Conservation (phyloP, 2,797 vertebrate genomes). For the Crenuchus spilurus region DNA sequence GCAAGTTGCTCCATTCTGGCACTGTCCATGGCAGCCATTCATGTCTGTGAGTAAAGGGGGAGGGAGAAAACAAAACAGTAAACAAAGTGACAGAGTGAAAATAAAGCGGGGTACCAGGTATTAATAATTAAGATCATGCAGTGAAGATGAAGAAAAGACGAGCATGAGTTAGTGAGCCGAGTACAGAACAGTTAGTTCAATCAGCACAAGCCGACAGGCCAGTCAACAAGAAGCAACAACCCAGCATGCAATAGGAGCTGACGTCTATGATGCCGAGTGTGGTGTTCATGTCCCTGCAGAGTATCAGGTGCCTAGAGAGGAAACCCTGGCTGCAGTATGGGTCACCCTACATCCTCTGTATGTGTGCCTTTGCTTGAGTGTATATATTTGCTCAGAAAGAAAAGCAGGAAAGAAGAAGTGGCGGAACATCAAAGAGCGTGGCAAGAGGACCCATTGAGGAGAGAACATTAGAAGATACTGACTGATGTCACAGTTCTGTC, state of each 20-base stretch:
- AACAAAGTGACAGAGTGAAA: conserved; percentile 27
- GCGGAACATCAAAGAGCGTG: conserved; percentile 12
- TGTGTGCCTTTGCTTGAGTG: neutral
- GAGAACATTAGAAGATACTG: conserved; percentile 81
- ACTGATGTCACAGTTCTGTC: conserved; percentile 97
- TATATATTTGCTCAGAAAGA: conserved; percentile 32
- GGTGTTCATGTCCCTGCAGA: conserved; percentile 34
- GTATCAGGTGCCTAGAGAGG: conserved; percentile 37
- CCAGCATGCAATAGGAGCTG: conserved; percentile 56
- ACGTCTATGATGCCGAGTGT: conserved; percentile 24
- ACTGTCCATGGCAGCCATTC: conserved; percentile 86
- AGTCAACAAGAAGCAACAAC: conserved; percentile 22
- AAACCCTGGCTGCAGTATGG: conserved; percentile 50
- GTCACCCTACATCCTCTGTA: conserved; percentile 39
- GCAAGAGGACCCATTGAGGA: conserved; percentile 26
- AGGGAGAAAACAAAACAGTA: conserved; percentile 23
- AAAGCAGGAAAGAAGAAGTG: conserved; percentile 16
- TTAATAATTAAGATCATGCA: conserved; percentile 32
- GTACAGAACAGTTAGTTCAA: conserved; percentile 39
- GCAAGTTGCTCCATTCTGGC: conserved; percentile 90
- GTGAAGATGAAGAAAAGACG: conserved; percentile 40
- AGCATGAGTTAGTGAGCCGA: conserved; percentile 36
- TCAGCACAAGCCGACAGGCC: conserved; percentile 25
- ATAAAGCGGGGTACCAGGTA: conserved; percentile 41
- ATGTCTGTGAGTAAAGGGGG: conserved; percentile 76